Base-by-base conservation (phyloP, 2,113 vertebrate genomes). In the Rhinogobius similis region DNA sequence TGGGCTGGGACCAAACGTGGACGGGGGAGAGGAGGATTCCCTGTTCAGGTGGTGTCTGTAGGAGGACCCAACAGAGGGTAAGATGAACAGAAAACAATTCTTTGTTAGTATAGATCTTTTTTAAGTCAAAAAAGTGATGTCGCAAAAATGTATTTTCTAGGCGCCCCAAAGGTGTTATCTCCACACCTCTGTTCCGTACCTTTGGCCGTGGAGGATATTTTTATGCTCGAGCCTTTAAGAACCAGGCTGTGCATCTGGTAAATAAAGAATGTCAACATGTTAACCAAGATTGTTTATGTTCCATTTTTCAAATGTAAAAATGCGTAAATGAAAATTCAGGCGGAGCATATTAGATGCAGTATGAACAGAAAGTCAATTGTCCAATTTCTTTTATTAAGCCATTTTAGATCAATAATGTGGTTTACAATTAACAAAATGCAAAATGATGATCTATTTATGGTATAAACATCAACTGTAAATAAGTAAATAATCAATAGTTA, bases 31-130 rank as follows among this genome's bases (percentile, higher is more conserved):
- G 95, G 95, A 67, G 89, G 94, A 11, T 95, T 97, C 77, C 95
- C 96, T 65, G 84, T 96, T 20, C 96, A 98, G 88, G 95, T 98
- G 69, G 96, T 98, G 82, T 98, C 97, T 67, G 96, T 98, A 2
- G 96, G 97, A 84, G 96, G 95, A 90, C 91, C 94, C 66, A 91
- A 90, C 3, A 91, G 96, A 93, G 96, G 96, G 97, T 98, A 82
- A 64, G 39, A 0, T 0, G 18, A n/a, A 43, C n/a, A 8, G 26
- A 27, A 38, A n/a, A n/a, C 4, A 52, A 4, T 58, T 21, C 71
- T 21, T 67, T 58, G 2, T 14, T 16, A 21, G 0, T 10, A 27
- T 9, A 41, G 12, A 1, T 36, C 4, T 26, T 56, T 58, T 24
- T 27, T 14, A 14, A 13, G 14, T 24, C 3, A 26, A 21, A 27